Percentiles rank a stretch among this genome's conserved stretches.
Conservation (phyloP, 1,140 invertebrate species). For the Adoxophyes honmai region DNA sequence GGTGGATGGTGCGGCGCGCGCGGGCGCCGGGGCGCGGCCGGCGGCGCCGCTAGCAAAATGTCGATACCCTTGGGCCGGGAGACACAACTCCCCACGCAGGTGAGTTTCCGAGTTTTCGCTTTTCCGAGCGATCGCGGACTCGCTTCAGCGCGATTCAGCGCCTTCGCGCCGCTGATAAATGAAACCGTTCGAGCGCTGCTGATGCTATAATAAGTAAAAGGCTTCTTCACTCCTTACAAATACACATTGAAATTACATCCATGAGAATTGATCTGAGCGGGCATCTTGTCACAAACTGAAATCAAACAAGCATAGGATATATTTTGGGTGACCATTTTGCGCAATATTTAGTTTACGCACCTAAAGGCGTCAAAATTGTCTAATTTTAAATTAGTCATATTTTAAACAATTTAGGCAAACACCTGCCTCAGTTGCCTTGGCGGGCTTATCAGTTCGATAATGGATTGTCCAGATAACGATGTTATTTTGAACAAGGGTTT, state of each 20-base stretch:
- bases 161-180: no score
- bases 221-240: no score
- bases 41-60: slow-evolving; percentile 73
- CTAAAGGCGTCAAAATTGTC: not conserved
- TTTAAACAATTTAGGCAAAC: slow-evolving; percentile 1
- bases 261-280: no score
- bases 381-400: slow-evolving; percentile 3
- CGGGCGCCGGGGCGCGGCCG: slow-evolving; percentile 71
- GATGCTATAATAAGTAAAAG: no score
- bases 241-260: no score
- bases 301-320: no score
- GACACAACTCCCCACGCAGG: slow-evolving; percentile 68
- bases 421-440: not conserved
- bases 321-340: no score
- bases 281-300: no score
- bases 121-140: slow-evolving; percentile 29
- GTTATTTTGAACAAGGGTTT: slow-evolving; percentile 11
- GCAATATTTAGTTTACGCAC: no score
- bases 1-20: slow-evolving; percentile 68
- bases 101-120: slow-evolving; percentile 47
- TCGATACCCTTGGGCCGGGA: slow-evolving; percentile 74
- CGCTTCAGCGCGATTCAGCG: no score
- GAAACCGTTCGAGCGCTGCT: no score
- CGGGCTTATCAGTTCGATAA: slow-evolving; percentile 11
- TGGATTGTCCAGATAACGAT: slow-evolving; percentile 7